phyloP scores from a whole-genome alignment of 2,888 invertebrate genomes.

The Lycocerus yunnanus region DNA sequence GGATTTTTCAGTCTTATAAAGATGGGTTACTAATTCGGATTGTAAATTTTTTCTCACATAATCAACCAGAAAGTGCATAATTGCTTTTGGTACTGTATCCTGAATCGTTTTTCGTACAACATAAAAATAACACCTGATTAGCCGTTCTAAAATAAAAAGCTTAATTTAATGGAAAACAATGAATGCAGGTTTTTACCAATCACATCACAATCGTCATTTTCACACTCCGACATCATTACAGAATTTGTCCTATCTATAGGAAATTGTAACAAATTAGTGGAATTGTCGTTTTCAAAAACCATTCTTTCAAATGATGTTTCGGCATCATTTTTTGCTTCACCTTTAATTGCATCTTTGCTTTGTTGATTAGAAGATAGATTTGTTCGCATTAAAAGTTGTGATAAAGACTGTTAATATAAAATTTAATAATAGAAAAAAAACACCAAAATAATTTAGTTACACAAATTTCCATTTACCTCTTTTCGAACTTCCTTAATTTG shows the following conservation, averaged over 20 bases:
- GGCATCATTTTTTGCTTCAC: slow-evolving; percentile 41
- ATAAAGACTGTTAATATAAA: not conserved
- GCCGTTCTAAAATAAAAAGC: slow-evolving; percentile 68
- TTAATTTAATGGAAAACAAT: not conserved
- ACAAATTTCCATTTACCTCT: not conserved
- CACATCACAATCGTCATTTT: slow-evolving; percentile 95
- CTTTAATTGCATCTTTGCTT: slow-evolving; percentile 46
- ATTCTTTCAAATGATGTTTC: slow-evolving; percentile 50
- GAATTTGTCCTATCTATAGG: slow-evolving; percentile 70
- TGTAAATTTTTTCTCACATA: slow-evolving; percentile 97
- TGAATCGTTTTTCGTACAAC: slow-evolving; percentile 99
- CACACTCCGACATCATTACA: slow-evolving; percentile 85
- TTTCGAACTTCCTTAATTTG: slow-evolving; percentile 3
- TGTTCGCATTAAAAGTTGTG: not conserved
- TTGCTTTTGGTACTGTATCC: slow-evolving; percentile 98
- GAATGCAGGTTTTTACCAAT: slow-evolving; percentile 71
- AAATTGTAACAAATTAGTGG: slow-evolving; percentile 89
- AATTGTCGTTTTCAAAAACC: slow-evolving; percentile 59
- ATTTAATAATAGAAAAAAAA: not conserved
- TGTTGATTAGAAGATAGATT: too few relatives aligned
- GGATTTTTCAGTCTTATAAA: slow-evolving; percentile 96
- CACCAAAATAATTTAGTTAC: not conserved
- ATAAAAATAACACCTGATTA: slow-evolving; percentile 98
- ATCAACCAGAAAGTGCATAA: slow-evolving; percentile 99
- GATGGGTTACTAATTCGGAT: slow-evolving; percentile 95